Conservation (phyloP, 2,797 vertebrate genomes). For the Mallotus villosus region DNA sequence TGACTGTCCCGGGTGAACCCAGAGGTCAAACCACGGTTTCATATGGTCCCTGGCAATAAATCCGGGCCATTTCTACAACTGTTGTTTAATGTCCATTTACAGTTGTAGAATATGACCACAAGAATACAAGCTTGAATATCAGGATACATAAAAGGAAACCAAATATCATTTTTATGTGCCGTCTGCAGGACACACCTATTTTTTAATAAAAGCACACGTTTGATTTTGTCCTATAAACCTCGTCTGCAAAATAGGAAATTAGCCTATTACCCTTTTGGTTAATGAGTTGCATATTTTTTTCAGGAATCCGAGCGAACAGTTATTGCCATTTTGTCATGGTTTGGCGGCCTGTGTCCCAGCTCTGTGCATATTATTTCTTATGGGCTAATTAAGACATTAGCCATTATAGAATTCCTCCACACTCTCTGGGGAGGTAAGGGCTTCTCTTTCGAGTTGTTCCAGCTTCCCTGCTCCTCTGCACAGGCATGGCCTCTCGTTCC, state of each 20-base stretch:
- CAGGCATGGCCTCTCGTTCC: slow-evolving; percentile 49
- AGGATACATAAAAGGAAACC: slow-evolving; percentile 74
- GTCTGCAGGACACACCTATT: slow-evolving; percentile 77
- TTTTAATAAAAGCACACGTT: slow-evolving; percentile 73
- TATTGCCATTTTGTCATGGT: slow-evolving; percentile 76
- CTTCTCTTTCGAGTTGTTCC: slow-evolving; percentile 67
- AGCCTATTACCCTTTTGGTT: slow-evolving; percentile 65
- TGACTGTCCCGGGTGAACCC: slow-evolving; percentile 63
- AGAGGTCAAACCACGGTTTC: slow-evolving; percentile 76
- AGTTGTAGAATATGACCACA: slow-evolving; percentile 74
- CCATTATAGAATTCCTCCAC: slow-evolving; percentile 73
- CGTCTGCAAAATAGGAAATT: slow-evolving; percentile 77
- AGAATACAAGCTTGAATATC: slow-evolving; percentile 73
- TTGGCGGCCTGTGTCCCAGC: slow-evolving; percentile 67
- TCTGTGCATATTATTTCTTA: slow-evolving; percentile 79
- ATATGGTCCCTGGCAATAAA: slow-evolving; percentile 75
- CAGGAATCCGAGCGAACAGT: slow-evolving; percentile 60
- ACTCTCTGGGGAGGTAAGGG: slow-evolving; percentile 58
- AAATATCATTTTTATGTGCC: slow-evolving; percentile 74
- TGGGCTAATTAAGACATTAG: slow-evolving; percentile 81
- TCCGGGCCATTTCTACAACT: slow-evolving; percentile 67
- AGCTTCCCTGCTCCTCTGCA: slow-evolving; percentile 52
- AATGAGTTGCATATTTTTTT: slow-evolving; percentile 74
- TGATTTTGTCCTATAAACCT: slow-evolving; percentile 68
- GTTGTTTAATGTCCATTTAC: slow-evolving; percentile 72